Base-by-base conservation (phyloP, 2,888 invertebrate species). In the Oscheius sp. region DNA sequence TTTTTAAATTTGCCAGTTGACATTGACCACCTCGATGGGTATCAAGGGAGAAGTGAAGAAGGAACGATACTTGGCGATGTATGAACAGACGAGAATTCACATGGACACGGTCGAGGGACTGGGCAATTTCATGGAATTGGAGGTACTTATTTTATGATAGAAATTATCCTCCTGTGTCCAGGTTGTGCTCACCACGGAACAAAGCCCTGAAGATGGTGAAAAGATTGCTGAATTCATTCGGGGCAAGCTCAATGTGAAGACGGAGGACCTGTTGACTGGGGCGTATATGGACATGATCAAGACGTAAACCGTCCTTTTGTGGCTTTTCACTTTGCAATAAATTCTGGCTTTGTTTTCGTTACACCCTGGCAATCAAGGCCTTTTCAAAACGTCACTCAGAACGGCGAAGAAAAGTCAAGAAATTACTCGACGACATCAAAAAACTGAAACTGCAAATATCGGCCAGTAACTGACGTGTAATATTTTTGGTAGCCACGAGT, bases 11-110 rank as follows among this genome's bases (percentile, higher is more conserved):
- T 56, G 77, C 56, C 35, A 80, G 81, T 58, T 66, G 53, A 87
- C 87, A 0, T 87, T 94, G 89, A 84, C 90, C 77, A 87, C 91
- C 90, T 91, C 92, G 88, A 87, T 95, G 76, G 95, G 95, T 0
- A 87, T 92, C 0, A 89, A 91, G 74, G 95, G 94, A 0, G 90
- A 91, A 23, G 93, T 97, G 5, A 78, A 76, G 70, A 97, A 97
- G 89, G 91, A 90, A 0, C 92, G 97, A 5, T 91, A 92, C 77
- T 90, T 97, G 5, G 95, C 92, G 87, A 90, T 95, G 89, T 92
- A 93, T 2, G 93, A 92, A 0, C 93, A 94, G 88, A 95, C 95
- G 0, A 91, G 96, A 76, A 91, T 98, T 29, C 97, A 97, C 89
- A 75, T 86, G 52, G 97, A 98, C 89, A 90, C 91, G 69, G 96